Base-by-base conservation (phyloP, 1,140 invertebrate species). In the Bombus pascuorum region DNA sequence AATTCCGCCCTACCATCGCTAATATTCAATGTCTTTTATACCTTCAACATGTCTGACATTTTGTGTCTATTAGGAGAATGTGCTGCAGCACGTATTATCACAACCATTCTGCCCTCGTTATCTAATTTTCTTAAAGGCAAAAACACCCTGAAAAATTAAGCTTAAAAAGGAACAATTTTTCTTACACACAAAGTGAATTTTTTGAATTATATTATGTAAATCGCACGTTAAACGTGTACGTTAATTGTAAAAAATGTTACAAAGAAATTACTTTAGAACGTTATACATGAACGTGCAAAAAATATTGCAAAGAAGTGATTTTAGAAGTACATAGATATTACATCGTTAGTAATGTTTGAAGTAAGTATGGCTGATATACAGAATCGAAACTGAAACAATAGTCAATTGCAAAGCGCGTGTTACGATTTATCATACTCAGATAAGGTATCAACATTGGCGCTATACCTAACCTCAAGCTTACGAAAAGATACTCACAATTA, bases 41-140 rank as follows among this genome's bases (percentile, higher is more conserved):
- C 94, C 94, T 96, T 97, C 34, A 97, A 94, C 15, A 97, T 93
- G 87, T 97, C 95, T 87, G 96, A 94, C 79, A 96, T 95, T 39
- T 93, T 93, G 75, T 96, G 96, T 47, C 86, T 92, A 47, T 92
- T 94, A 3, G 97, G 96, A 93, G 97, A 92, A 86, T 97, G 96
- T 0, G 92, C 95, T 4, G 95, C 95, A 3, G 95, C 95, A 34
- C 96, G 94, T 72, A 97, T 95, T 18, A 97, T 92, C 3, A 97
- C 92, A 1, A 97, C 95, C 88, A 95, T 93, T 81, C 95, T 91
- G 75, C 95, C 95, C 88, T 95, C 91, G 44, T 93, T 86, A 90
- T 97, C 95, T 86, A 94, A 87, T n/a, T 95, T 95, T 57, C 93
- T 93, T 37, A 97, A 90, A 3, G 96, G 96, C 0, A 97, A 89